Base-by-base conservation (phyloP, 2,113 vertebrate genomes). In the Pleuronectes platessa region DNA sequence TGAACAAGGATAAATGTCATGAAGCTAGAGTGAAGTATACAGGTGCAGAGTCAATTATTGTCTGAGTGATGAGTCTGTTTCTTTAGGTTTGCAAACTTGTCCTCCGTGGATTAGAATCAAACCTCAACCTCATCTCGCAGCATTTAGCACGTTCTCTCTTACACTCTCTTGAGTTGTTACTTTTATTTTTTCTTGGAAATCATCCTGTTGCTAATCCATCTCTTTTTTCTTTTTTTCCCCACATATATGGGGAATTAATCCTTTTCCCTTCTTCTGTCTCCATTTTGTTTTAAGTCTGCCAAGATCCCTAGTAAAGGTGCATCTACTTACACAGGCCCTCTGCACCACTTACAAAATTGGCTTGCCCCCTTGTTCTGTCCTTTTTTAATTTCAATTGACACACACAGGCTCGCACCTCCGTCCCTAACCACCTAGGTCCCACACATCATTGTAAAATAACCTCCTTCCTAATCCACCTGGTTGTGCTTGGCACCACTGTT, bases 401-500 rank as follows among this genome's bases (percentile, higher is more conserved):
- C 69, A 71, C 26, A 72, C 79, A 64, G 40, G 18, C 24, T 21
- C 18, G 47, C 40, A 63, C 61, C 54, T 60, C 9, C 3, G 62
- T 79, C 86, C 73, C 86, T 53, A 81, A 76, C 54, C 79, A 83
- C 77, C 21, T 53, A 59, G 82, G 81, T 78, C 86, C 74, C 81
- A 81, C 20, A 81, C 72, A 79, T 82, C 67, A 85, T 86, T 86
- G 76, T 84, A 70, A 77, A 88, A 86, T 84, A 70, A 70, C 88
- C 79, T 77, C 72, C 73, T 86, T 86, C 56, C 69, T 92, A 90
- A 93, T 91, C 92, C 88, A 92, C 88, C 89, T 90, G 88, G 78
- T 80, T 81, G 84, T 80, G 68, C 45, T 62, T 9, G 20, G 31
- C 74, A 67, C 24, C 78, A 79, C 82, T 10, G n/a, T n/a, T n/a